Conservation (phyloP, 2,113 vertebrate species). For the Suncus etruscus region DNA sequence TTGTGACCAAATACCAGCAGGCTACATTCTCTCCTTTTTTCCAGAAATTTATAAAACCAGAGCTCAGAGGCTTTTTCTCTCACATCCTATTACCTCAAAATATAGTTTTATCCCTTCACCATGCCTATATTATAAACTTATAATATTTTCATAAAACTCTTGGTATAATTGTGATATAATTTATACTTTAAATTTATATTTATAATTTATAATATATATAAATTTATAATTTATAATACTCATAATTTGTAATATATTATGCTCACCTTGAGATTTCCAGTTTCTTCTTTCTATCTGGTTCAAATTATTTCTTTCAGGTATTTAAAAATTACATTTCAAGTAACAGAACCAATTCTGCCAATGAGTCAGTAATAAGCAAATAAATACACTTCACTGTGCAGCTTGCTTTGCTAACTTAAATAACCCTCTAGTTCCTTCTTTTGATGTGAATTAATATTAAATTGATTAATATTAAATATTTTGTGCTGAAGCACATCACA, state of each 20-base stretch:
- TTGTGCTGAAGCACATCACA: not conserved
- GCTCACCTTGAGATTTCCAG: not conserved
- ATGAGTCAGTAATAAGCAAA: not conserved
- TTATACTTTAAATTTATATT: not conserved
- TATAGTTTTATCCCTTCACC: not conserved
- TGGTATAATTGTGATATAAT: not conserved
- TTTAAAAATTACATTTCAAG: conserved; percentile 37
- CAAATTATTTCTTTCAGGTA: not conserved
- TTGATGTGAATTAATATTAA: too few species aligned
- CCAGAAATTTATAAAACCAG: not conserved
- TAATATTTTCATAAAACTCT: not conserved
- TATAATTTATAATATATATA: not conserved
- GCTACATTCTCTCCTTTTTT: not conserved
- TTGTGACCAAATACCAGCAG: rapidly evolving
- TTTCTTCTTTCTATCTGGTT: conserved; percentile 10
- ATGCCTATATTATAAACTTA: not conserved
- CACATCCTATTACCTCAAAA: not conserved
- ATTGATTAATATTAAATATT: too few species aligned
- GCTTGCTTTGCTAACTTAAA: not conserved
- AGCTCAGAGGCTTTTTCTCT: not conserved
- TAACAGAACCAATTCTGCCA: not conserved
- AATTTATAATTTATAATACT: not conserved
- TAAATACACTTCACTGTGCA: not conserved
- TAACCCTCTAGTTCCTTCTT: not conserved
- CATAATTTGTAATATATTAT: not conserved